Evolutionary conservation across 2,113 vertebrate genomes (phyloP).

Genomic region (Oryzias curvinotus): DNA sequence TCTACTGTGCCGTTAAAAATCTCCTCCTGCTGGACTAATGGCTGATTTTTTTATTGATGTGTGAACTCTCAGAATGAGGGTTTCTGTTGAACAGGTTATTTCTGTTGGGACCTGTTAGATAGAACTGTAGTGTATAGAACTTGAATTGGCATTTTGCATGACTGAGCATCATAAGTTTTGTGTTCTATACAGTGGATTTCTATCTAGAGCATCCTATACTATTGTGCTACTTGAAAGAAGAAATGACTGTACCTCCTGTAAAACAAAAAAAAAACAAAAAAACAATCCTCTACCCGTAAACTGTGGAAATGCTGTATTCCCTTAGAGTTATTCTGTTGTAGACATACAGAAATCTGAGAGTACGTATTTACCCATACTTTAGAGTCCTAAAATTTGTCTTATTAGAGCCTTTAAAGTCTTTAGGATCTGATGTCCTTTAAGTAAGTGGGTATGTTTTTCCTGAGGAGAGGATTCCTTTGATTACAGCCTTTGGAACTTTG

Average conservation of each 20-base stretch:
- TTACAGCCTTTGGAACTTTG: slow-evolving; percentile 34
- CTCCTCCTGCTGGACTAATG: slow-evolving; percentile 51
- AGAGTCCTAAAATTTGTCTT: slow-evolving; percentile 36
- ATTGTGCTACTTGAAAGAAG: slow-evolving; percentile 41
- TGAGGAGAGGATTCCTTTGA: slow-evolving; percentile 42
- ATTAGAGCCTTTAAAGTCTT: slow-evolving; percentile 21
- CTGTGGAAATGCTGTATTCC: slow-evolving; percentile 8
- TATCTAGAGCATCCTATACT: slow-evolving; percentile 60
- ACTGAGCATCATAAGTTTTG: slow-evolving; percentile 55
- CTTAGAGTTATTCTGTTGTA: slow-evolving; percentile 18
- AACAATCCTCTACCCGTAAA: no score
- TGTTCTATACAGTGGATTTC: slow-evolving; percentile 74
- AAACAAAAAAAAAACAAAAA: slow-evolving; percentile 15
- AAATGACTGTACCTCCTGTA: slow-evolving; percentile 46
- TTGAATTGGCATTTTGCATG: slow-evolving; percentile 66
- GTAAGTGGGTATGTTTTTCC: slow-evolving; percentile 39
- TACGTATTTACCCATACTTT: slow-evolving; percentile 32
- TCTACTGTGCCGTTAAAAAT: slow-evolving; percentile 61
- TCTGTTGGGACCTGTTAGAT: slow-evolving; percentile 62
- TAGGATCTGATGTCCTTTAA: slow-evolving; percentile 49
- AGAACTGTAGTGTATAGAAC: slow-evolving; percentile 73
- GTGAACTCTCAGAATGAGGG: slow-evolving; percentile 33
- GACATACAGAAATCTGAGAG: slow-evolving; percentile 44
- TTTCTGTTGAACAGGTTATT: slow-evolving; percentile 40
- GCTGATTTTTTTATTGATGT: slow-evolving; percentile 41